Evolutionary conservation across 2,797 vertebrate genomes (phyloP).

Genomic region (Gambusia yucatana): DNA sequence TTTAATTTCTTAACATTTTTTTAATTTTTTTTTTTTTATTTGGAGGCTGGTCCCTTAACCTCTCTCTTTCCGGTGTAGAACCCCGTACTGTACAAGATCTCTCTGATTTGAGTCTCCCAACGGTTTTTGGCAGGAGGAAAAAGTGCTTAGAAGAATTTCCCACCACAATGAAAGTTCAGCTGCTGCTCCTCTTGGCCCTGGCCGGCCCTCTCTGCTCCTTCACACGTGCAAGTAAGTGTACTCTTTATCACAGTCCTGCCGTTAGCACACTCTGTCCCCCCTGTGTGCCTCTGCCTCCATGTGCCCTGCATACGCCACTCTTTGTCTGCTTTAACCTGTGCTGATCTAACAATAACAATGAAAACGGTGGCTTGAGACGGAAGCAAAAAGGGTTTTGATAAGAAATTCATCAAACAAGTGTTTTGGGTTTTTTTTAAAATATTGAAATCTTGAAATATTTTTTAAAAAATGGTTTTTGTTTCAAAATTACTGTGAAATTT

Average conservation of each 20-base stretch:
- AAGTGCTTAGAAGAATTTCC: slow-evolving; percentile 47
- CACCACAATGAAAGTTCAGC: slow-evolving; percentile 75
- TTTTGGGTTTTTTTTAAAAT: background rate
- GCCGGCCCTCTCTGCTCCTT: slow-evolving; percentile 74
- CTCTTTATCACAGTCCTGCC: slow-evolving; percentile 42
- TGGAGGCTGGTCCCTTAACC: slow-evolving; percentile 16
- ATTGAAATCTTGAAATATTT: background rate
- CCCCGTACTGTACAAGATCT: slow-evolving; percentile 45
- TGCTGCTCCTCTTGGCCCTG: slow-evolving; percentile 80
- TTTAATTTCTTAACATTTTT: background rate
- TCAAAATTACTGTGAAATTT: background rate
- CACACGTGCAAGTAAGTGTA: slow-evolving; percentile 81
- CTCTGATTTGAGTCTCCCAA: slow-evolving; percentile 37
- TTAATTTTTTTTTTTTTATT: background rate
- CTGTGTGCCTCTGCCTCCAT: slow-evolving; percentile 55
- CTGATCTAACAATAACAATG: slow-evolving; percentile 29
- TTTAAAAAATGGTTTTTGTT: background rate
- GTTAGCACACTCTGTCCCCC: slow-evolving; percentile 68
- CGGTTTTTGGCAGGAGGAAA: slow-evolving; percentile 51
- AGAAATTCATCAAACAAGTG: background rate
- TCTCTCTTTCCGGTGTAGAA: slow-evolving; percentile 28
- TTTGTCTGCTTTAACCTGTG: slow-evolving; percentile 68
- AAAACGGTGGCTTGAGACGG: background rate
- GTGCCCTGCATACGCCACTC: slow-evolving; percentile 63
- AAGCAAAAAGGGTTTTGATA: background rate